These are phyloP conservation scores for Drosophila subobscura DNA, from an alignment of 1,140 invertebrate genomes.

Conservation along the genomic window DNA sequence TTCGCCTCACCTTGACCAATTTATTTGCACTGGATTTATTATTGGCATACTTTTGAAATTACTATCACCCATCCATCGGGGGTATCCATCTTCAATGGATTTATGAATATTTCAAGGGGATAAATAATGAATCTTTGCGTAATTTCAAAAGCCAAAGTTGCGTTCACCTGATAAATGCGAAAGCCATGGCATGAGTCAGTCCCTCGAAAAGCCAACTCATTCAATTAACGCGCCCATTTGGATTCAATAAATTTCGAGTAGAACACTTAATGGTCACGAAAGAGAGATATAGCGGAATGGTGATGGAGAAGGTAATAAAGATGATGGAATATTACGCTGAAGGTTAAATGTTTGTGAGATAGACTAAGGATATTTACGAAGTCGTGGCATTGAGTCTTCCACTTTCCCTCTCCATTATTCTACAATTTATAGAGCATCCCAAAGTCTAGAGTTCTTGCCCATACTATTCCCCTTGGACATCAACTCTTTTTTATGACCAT, in stretches of 20 bases:
- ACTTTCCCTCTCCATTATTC: no score
- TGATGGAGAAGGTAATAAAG: not conserved
- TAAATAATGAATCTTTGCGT: constrained; percentile 24
- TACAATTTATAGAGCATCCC: not conserved
- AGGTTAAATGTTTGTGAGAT: not conserved
- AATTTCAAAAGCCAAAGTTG: constrained; percentile 13
- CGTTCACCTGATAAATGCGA: not conserved
- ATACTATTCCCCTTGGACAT: constrained; percentile 24
- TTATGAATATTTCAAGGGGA: constrained; percentile 38
- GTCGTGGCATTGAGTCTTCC: no score
- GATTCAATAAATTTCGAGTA: constrained; percentile 26
- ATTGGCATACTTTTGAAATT: constrained; percentile 60
- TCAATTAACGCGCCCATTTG: constrained; percentile 41
- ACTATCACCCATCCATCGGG: constrained; percentile 14
- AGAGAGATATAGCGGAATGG: not conserved
- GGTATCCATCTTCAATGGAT: constrained; percentile 13
- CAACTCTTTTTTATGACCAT: constrained; percentile 55
- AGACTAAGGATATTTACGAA: not conserved
- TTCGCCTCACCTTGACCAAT: constrained; percentile 32
- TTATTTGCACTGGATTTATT: constrained; percentile 18
- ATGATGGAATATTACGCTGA: not conserved
- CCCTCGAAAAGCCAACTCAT: constrained; percentile 14
- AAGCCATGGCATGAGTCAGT: constrained; percentile 10
- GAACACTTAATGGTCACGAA: not conserved
- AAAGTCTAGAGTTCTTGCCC: constrained; percentile 4